Evolutionary conservation across 2,113 vertebrate genomes (phyloP).

Genomic region (Cisticola juncidis): DNA sequence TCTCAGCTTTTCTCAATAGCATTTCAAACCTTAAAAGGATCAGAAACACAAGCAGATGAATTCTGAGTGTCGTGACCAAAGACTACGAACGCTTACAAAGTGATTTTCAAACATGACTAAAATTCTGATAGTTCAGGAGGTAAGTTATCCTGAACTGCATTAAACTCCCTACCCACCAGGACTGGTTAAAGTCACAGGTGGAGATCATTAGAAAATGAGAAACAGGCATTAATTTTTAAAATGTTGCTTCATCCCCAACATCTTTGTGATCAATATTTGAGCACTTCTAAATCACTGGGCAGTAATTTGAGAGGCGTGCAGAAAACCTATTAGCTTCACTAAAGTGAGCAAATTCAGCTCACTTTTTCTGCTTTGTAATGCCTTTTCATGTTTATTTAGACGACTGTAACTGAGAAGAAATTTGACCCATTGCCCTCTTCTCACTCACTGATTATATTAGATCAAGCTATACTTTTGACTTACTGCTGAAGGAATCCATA

Average conservation of each 20-base stretch:
- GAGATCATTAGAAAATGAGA: neutral
- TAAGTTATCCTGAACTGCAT: neutral
- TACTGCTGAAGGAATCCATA: neutral
- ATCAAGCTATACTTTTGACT: neutral
- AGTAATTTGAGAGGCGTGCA: neutral
- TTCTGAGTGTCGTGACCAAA: neutral
- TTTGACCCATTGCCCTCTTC: neutral
- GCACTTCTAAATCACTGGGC: neutral
- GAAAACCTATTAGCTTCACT: neutral
- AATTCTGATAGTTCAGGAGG: neutral
- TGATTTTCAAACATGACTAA: neutral
- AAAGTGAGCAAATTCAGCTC: constrained; percentile 6
- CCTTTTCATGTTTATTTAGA: neutral
- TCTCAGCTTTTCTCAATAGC: neutral
- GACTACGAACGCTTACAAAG: neutral
- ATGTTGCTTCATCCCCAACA: neutral
- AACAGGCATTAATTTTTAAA: constrained; percentile 44
- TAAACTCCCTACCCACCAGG: neutral
- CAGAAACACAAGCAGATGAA: neutral
- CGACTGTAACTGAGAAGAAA: neutral
- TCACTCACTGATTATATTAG: neutral
- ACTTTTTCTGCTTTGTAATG: neutral
- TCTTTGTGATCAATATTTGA: constrained; percentile 48
- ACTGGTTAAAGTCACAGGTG: neutral
- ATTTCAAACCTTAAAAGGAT: neutral